Base-by-base conservation (phyloP, 2,888 invertebrate genomes). In the Elegia similella region DNA sequence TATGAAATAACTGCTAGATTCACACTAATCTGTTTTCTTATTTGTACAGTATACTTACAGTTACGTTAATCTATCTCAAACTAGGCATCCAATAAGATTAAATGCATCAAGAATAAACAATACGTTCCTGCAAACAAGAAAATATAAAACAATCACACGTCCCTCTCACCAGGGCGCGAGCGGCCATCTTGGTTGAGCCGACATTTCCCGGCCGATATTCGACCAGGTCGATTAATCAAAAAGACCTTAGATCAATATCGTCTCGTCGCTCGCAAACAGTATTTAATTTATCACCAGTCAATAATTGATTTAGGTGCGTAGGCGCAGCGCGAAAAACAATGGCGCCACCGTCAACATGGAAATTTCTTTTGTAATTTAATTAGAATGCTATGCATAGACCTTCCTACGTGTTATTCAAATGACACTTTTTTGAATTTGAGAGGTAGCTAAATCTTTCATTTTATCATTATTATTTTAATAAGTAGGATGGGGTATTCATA, bases 231-330 rank as follows among this genome's bases (percentile, higher is more conserved):
- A 87, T 90, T 87, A 88, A 90, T 90, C 90, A 90, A 82, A 80
- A 73, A 72, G 74, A 76, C 77, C 78, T 78, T 72, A 84, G 84
- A 86, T 86, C 78, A 75, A 79, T 86, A 88, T 87, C 88, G 62
- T 63, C 66, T 87, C 88, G 63, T 64, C 66, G 82, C 84, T 85
- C 80, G 80, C 81, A 86, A 86, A 86, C 85, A 86, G 77, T 86
- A 82, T 87, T 87, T 86, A 86, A 88, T 88, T 84, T 88, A 88
- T 88, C 79, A 84, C 75, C 74, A 69, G 69, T 70, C 64, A 75
- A 82, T 88, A 88, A 88, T 86, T 88, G 86, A 86, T 86, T 84
- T 80, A 76, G 72, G 67, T 81, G 87, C 84, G 90, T 90, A 82
- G 89, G 88, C 78, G 86, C 80, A 74, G 80, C 77, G 86, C 83